phyloP scores from a whole-genome alignment of 2,888 invertebrate species.

The Lissocephala sabroskyi region DNA sequence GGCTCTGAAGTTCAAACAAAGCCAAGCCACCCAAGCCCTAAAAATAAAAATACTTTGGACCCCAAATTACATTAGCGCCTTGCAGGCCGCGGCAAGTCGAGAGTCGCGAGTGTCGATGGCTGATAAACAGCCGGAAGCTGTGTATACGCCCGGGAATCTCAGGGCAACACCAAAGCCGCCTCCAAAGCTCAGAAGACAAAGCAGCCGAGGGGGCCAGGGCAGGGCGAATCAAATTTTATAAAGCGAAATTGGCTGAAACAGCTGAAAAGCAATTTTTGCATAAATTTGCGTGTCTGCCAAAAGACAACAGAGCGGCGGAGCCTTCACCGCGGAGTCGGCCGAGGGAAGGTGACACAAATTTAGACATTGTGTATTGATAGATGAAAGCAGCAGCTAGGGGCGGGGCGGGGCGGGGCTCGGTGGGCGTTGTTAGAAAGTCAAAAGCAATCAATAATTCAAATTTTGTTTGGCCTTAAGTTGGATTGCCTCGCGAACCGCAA shows the following conservation, averaged over 20 bases:
- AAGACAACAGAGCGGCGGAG: constrained; percentile 17
- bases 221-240: constrained; percentile 38
- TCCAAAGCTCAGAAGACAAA: constrained; percentile 2
- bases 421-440: constrained; percentile 7
- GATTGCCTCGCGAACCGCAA: background rate
- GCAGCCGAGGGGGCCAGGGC: constrained; percentile 10
- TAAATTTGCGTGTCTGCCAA: constrained; percentile 18
- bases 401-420: background rate
- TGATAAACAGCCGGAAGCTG: constrained; percentile 57
- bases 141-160: too few species aligned
- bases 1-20: constrained; percentile 49
- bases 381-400: background rate
- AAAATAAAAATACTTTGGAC: constrained; percentile 38
- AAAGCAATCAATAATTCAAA: constrained; percentile 58
- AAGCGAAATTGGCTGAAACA: constrained; percentile 47
- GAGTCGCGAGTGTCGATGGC: constrained; percentile 52
- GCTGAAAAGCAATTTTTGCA: constrained; percentile 25
- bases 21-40: too few species aligned
- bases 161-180: background rate
- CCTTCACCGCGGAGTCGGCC: background rate
- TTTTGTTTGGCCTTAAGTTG: constrained; percentile 37
- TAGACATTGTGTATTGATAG: constrained; percentile 31
- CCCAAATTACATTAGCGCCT: constrained; percentile 52
- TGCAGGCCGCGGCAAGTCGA: constrained; percentile 22
- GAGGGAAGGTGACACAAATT: constrained; percentile 41